phyloP scores from a whole-genome alignment of 2,797 vertebrate genomes.

The Sebastes jordani region DNA sequence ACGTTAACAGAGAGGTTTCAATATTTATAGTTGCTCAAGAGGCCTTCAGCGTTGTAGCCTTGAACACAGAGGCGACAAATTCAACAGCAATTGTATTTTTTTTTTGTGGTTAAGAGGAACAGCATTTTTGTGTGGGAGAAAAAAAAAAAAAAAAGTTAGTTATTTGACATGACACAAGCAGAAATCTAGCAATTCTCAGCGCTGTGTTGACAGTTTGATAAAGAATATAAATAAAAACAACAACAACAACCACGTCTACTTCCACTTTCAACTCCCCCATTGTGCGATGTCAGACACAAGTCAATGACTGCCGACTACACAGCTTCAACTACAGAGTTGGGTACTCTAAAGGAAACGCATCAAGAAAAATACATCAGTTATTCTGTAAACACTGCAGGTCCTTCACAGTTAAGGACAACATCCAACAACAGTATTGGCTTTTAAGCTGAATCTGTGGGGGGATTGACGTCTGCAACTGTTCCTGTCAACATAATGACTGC shows the following conservation, averaged over 20 bases:
- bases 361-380: conserved; percentile 37
- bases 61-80: conserved; percentile 59
- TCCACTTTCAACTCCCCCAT: conserved; percentile 43
- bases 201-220: conserved; percentile 50
- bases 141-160: neutral
- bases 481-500: conserved; percentile 55
- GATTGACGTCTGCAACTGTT: conserved; percentile 51
- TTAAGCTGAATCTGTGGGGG: conserved; percentile 24
- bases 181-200: conserved; percentile 53
- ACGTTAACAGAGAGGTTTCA: conserved; percentile 73
- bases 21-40: conserved; percentile 76
- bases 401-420: conserved; percentile 45
- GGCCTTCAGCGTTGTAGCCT: conserved; percentile 62
- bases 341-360: conserved; percentile 15
- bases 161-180: conserved; percentile 60
- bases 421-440: conserved; percentile 29
- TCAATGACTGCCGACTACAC: conserved; percentile 44
- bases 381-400: conserved; percentile 51
- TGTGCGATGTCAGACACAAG: conserved; percentile 52
- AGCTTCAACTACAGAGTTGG: conserved; percentile 13
- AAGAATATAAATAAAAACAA: conserved; percentile 52
- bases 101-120: conserved; percentile 31
- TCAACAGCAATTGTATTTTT: conserved; percentile 42
- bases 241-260: conserved; percentile 22
- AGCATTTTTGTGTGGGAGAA: neutral